Evolutionary conservation across 2,797 vertebrate genomes (phyloP).

Genomic region (Lycodopsis pacificus): DNA sequence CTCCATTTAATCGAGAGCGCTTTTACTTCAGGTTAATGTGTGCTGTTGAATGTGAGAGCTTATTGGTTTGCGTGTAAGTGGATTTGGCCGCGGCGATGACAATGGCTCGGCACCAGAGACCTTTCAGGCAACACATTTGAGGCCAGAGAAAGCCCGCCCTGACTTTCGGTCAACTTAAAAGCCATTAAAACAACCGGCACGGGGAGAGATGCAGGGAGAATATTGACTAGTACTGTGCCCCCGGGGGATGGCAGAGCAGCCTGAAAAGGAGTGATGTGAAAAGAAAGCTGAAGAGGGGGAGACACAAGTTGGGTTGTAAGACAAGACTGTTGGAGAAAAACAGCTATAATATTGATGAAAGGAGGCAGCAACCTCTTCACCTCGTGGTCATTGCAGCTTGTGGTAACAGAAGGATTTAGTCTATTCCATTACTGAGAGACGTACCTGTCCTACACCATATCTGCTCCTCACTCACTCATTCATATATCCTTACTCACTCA

Average conservation of each 20-base stretch:
- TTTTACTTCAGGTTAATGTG: constrained; percentile 63
- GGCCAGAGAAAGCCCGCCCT: constrained; percentile 59
- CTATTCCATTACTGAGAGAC: constrained; percentile 44
- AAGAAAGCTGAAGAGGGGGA: constrained; percentile 47
- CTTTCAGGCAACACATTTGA: constrained; percentile 60
- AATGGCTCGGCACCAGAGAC: constrained; percentile 48
- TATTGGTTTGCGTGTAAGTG: constrained; percentile 61
- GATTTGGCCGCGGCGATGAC: constrained; percentile 56
- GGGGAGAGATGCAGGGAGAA: constrained; percentile 63
- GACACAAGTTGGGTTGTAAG: constrained; percentile 41
- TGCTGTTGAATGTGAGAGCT: constrained; percentile 53
- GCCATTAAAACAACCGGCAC: constrained; percentile 76
- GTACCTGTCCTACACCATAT: constrained; percentile 38
- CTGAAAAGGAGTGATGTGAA: constrained; percentile 47
- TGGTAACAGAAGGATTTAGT: constrained; percentile 45
- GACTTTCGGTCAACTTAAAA: constrained; percentile 74
- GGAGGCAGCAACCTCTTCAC: constrained; percentile 37
- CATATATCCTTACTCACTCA: constrained; percentile 46
- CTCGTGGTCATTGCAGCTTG: constrained; percentile 26
- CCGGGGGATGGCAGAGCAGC: constrained; percentile 41
- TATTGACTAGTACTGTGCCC: constrained; percentile 73
- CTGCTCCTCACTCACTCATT: constrained; percentile 48
- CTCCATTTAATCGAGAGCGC: constrained; percentile 56
- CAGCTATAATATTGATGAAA: constrained; percentile 36
- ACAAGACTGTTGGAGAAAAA: constrained; percentile 36